Evolutionary conservation across 2,113 vertebrate genomes (phyloP).

Genomic region (Malurus elegans): DNA sequence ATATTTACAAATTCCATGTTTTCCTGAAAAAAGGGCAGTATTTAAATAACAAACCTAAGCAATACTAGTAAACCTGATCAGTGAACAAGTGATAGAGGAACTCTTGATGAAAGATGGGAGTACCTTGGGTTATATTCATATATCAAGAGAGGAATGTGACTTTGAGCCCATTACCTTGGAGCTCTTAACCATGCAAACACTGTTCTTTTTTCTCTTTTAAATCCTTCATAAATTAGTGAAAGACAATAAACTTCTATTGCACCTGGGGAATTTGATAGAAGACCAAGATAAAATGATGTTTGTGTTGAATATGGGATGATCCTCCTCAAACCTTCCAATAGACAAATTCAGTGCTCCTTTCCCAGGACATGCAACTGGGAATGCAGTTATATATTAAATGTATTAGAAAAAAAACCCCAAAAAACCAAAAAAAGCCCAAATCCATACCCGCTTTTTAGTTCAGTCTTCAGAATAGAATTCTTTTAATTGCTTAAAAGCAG

Average conservation of each 20-base stretch:
- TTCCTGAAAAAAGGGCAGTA: neutral
- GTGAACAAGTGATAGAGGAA: neutral
- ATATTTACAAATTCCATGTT: neutral
- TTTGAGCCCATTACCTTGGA: neutral
- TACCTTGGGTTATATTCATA: neutral
- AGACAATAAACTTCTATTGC: neutral
- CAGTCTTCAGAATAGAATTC: neutral
- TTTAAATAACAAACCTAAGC: neutral
- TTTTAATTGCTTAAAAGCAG: neutral
- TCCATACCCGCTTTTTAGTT: neutral
- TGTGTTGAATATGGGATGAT: neutral
- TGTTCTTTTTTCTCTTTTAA: neutral
- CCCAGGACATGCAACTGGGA: neutral
- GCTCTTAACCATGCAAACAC: neutral
- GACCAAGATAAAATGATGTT: neutral
- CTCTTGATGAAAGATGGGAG: neutral
- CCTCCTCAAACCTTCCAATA: neutral
- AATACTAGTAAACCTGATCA: neutral
- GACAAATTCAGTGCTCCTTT: neutral
- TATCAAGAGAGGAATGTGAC: neutral
- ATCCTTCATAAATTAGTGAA: neutral
- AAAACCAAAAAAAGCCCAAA: fast-evolving
- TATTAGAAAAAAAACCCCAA: neutral
- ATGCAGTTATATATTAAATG: neutral
- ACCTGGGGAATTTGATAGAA: neutral